A percentile compares a stretch with the other conserved stretches of the same genome.
Evolutionary conservation across 2,113 vertebrate species (phyloP).

Genomic region (Callopanchax toddi): DNA sequence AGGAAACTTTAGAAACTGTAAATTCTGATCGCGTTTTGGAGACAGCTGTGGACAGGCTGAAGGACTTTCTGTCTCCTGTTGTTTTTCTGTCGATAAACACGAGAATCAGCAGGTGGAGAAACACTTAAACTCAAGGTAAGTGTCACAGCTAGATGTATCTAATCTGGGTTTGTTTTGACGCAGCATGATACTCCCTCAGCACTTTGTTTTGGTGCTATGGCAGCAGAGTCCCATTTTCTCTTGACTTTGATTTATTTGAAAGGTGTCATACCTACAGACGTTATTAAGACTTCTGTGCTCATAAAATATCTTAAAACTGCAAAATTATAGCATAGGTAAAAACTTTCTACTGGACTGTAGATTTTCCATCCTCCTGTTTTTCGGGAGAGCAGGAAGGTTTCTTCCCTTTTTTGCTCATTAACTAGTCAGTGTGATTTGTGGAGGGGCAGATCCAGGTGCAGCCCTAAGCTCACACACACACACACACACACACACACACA

Average conservation of each 20-base stretch:
- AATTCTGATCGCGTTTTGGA: conserved; percentile 5
- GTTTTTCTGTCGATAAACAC: background rate
- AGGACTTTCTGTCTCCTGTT: conserved; percentile 3
- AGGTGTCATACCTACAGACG: background rate
- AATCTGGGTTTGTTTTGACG: background rate
- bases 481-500: conserved; percentile 4
- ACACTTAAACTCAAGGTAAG: conserved; percentile 40
- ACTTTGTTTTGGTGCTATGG: background rate
- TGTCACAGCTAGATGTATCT: background rate
- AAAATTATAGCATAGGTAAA: background rate
- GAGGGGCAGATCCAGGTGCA: conserved; percentile 42
- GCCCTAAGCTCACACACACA: background rate
- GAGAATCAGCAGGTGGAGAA: conserved; percentile 44
- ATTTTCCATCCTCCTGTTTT: conserved; percentile 6
- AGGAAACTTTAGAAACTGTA: background rate
- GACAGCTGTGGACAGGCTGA: background rate
- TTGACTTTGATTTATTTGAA: background rate
- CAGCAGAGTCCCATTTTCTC: background rate
- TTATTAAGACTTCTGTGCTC: background rate
- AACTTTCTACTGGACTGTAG: background rate
- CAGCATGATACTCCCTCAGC: background rate
- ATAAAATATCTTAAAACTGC: background rate
- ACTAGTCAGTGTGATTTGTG: conserved; percentile 48
- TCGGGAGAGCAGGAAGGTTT: conserved; percentile 5
- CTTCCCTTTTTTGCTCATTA: conserved; percentile 7